These are phyloP conservation scores for Drosophila tripunctata DNA, from an alignment of 2,888 invertebrate species.

Conservation along the genomic window DNA sequence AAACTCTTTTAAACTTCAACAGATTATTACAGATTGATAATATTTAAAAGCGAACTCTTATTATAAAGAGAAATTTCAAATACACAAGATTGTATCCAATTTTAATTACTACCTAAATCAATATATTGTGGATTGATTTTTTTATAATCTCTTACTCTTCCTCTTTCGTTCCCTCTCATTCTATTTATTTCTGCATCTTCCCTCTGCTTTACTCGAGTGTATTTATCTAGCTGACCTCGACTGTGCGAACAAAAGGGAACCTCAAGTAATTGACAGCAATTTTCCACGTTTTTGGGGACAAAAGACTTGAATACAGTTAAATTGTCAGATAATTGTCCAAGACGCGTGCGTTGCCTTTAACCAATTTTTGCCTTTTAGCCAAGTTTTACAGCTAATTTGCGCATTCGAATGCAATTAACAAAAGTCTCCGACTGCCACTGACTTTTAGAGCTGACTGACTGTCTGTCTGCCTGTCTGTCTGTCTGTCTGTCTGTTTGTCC, in stretches of 20 bases:
- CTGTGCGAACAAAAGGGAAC: slow-evolving; percentile 2
- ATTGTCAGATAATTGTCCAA: too few species aligned
- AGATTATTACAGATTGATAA: too few species aligned
- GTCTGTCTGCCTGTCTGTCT: not conserved
- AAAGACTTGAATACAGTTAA: slow-evolving; percentile 18
- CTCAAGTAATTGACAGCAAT: slow-evolving; percentile 1
- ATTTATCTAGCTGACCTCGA: slow-evolving; percentile 7
- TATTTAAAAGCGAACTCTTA: too few species aligned
- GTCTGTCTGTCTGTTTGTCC: not conserved
- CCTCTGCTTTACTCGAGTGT: slow-evolving; percentile 16
- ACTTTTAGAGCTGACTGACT: not conserved
- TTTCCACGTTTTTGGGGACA: slow-evolving; percentile 21
- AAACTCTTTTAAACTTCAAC: too few species aligned
- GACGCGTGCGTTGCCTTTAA: slow-evolving; percentile 33
- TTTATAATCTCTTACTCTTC: too few species aligned
- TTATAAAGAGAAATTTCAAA: too few species aligned
- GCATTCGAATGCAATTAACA: slow-evolving; percentile 62
- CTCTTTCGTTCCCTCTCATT: not conserved
- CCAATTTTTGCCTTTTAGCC: slow-evolving; percentile 24
- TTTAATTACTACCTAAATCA: too few species aligned
- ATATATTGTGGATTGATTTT: too few species aligned
- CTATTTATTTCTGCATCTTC: too few species aligned
- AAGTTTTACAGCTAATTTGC: slow-evolving; percentile 47
- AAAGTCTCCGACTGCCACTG: not conserved
- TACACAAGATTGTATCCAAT: too few species aligned